phyloP scores from a whole-genome alignment of 1,140 invertebrate species.

The Bombus soroeensis region DNA sequence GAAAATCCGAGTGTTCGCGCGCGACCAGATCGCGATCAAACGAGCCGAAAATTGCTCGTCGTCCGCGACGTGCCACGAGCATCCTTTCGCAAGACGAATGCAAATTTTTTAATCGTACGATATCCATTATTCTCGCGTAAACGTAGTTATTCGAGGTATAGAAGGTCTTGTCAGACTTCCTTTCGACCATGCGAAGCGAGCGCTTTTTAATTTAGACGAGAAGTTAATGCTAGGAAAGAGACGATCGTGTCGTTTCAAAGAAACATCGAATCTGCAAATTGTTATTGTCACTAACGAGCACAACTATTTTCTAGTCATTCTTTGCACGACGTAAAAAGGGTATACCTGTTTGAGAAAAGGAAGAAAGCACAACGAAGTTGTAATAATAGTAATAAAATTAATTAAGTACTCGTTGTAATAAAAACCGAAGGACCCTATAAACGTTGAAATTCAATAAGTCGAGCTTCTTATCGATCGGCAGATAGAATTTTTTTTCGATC shows the following conservation, averaged over 20 bases:
- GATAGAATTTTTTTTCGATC: constrained; percentile 6
- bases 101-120: no score
- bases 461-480: neutral
- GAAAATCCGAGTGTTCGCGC: neutral
- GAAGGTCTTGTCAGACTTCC: no score
- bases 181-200: no score
- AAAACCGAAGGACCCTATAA: neutral
- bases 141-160: no score
- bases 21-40: constrained; percentile 18
- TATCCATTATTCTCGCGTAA: no score
- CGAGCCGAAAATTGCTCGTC: neutral
- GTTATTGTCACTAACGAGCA: no score
- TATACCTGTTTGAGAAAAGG: neutral
- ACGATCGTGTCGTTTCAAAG: no score
- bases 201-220: no score
- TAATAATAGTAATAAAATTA: neutral
- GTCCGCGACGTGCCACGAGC: constrained; percentile 4
- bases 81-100: no score
- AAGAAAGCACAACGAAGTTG: neutral
- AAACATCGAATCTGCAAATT: no score
- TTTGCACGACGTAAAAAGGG: neutral
- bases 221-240: no score
- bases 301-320: no score
- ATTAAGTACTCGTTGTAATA: neutral
- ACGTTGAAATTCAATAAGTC: constrained; percentile 20